These are phyloP conservation scores for Metalampra italica DNA, from an alignment of 2,888 invertebrate genomes.

Conservation along the genomic window DNA sequence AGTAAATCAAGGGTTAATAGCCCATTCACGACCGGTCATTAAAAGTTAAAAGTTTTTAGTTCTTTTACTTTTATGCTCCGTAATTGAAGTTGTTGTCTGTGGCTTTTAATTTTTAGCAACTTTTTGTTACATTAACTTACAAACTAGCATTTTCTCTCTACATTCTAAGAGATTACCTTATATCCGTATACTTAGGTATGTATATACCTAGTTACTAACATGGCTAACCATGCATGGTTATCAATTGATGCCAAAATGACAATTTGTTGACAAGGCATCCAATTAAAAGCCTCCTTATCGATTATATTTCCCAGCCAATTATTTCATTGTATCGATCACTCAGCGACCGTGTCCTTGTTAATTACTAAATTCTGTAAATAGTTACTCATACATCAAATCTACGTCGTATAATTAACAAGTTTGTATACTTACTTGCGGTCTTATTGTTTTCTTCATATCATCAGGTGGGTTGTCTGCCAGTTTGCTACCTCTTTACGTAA, in stretches of 20 bases:
- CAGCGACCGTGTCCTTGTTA: slow-evolving; percentile 10
- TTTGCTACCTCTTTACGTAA: no score
- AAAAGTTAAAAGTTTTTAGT: slow-evolving; percentile 32
- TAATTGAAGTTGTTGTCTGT: slow-evolving; percentile 17
- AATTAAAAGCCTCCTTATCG: slow-evolving; percentile 18
- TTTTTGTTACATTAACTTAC: no score
- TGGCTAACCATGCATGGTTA: neutral
- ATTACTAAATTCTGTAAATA: slow-evolving; percentile 22
- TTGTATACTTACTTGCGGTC: no score
- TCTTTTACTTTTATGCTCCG: slow-evolving; percentile 23
- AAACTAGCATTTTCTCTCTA: no score
- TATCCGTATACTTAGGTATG: no score
- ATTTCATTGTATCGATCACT: slow-evolving; percentile 20
- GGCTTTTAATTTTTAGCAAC: slow-evolving; percentile 4
- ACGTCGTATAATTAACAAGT: neutral
- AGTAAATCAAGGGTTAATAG: slow-evolving; percentile 50
- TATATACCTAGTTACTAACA: neutral
- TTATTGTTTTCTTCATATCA: no score
- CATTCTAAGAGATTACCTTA: no score
- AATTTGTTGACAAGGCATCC: slow-evolving; percentile 13
- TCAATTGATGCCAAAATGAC: slow-evolving; percentile 17
- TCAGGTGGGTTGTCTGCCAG: no score
- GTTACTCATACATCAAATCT: slow-evolving; percentile 21
- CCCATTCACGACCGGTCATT: slow-evolving; percentile 31
- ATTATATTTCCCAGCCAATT: slow-evolving; percentile 19